Evolutionary conservation across 2,113 vertebrate species (phyloP).

Genomic region (Tretioscincus oriximinensis): DNA sequence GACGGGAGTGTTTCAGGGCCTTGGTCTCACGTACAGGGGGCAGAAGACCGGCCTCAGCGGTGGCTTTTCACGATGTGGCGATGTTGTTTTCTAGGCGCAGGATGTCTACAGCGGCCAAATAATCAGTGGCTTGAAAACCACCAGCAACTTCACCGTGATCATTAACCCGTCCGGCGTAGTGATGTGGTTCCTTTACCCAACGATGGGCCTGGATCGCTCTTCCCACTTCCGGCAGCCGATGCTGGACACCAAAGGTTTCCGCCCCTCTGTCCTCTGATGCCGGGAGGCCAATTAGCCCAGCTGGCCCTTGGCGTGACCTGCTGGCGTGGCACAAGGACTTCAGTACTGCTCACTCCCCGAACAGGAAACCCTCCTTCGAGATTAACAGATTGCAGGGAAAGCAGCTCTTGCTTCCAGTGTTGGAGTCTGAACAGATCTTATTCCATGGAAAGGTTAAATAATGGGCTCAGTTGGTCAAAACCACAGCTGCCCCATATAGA

Average conservation of each 20-base stretch:
- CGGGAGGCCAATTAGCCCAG: rapidly evolving
- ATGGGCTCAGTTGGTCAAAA: not conserved
- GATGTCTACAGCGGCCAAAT: slow-evolving; percentile 72
- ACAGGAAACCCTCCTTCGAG: not conserved
- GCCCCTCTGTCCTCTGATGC: not conserved
- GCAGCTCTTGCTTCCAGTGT: not conserved
- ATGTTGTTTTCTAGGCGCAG: slow-evolving; percentile 66
- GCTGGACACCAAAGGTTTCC: rapidly evolving
- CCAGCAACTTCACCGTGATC: slow-evolving; percentile 77
- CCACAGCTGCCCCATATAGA: not conserved
- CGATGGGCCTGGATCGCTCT: rapidly evolving
- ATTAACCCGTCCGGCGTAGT: slow-evolving; percentile 91
- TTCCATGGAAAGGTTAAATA: not conserved
- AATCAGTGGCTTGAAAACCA: slow-evolving; percentile 63
- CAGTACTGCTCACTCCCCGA: rapidly evolving
- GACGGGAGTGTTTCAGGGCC: too few species aligned
- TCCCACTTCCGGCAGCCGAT: not conserved
- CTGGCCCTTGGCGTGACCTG: not conserved
- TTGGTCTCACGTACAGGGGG: too few species aligned
- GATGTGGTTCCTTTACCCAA: slow-evolving; percentile 88
- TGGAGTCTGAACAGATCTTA: not conserved
- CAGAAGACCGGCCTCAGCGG: too few species aligned
- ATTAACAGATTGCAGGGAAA: not conserved
- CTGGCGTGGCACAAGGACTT: rapidly evolving
- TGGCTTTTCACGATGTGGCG: not conserved